Conservation (phyloP, 2,888 invertebrate species). For the Hypselothyrea guttata region DNA sequence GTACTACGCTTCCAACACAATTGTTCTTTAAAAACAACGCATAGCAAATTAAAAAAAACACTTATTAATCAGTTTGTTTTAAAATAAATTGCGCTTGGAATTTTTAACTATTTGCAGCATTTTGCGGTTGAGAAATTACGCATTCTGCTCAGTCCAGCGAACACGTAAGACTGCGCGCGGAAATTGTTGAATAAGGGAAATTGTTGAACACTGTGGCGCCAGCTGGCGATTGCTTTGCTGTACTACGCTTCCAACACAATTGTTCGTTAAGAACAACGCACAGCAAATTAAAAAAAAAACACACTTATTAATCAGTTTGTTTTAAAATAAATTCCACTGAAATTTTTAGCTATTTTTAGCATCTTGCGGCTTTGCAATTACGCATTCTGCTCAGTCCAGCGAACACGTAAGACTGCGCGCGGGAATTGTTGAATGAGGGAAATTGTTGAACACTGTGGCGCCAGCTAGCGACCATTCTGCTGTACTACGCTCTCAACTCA, state of each 20-base stretch:
- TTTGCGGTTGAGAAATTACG: slow-evolving; percentile 21
- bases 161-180: slow-evolving; percentile 58
- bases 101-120: slow-evolving; percentile 37
- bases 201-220: slow-evolving; percentile 25
- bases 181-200: slow-evolving; percentile 37
- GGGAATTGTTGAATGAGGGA: slow-evolving; percentile 40
- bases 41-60: too few species aligned
- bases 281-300: too few species aligned
- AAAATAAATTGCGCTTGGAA: too few species aligned
- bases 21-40: too few species aligned
- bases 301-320: too few species aligned
- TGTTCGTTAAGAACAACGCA: too few species aligned
- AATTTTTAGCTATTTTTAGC: slow-evolving; percentile 39
- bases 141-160: slow-evolving; percentile 39
- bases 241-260: too few species aligned
- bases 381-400: slow-evolving; percentile 37
- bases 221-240: neutral
- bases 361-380: slow-evolving; percentile 18
- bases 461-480: neutral
- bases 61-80: too few species aligned
- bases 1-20: too few species aligned
- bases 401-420: slow-evolving; percentile 58
- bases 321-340: too few species aligned
- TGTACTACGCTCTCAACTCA: too few species aligned
- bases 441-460: slow-evolving; percentile 28